Evolutionary conservation across 2,797 vertebrate genomes (phyloP).

Genomic region (Pseudochaenichthys georgianus): DNA sequence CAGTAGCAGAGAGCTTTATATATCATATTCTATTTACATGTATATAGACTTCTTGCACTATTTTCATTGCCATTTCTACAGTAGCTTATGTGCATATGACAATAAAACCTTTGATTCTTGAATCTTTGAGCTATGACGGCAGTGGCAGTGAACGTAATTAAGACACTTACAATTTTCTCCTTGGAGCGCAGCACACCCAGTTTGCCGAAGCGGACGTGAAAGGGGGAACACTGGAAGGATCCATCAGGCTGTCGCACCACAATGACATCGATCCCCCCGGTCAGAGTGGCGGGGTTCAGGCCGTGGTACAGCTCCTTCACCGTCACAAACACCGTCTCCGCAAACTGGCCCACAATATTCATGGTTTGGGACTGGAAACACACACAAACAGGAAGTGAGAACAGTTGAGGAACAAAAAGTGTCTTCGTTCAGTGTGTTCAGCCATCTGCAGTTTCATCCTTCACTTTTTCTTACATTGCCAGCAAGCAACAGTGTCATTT

Average conservation of each 20-base stretch:
- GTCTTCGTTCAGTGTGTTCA: slow-evolving; percentile 4
- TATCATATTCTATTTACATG: no score
- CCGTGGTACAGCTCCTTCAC: slow-evolving; percentile 93
- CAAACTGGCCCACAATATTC: slow-evolving; percentile 96
- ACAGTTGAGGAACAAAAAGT: background rate
- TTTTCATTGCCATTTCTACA: no score
- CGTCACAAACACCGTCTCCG: slow-evolving; percentile 91
- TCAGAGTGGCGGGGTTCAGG: slow-evolving; percentile 93
- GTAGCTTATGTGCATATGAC: no score
- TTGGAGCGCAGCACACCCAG: slow-evolving; percentile 93
- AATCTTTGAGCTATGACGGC: no score
- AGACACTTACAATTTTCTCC: slow-evolving; percentile 93
- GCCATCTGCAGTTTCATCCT: background rate
- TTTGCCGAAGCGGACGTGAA: slow-evolving; percentile 96
- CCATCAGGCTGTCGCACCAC: slow-evolving; percentile 93
- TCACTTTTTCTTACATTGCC: background rate
- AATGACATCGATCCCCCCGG: slow-evolving; percentile 93
- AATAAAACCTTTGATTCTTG: no score
- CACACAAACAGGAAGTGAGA: slow-evolving; percentile 28
- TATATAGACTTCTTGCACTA: no score
- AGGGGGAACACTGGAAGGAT: slow-evolving; percentile 94
- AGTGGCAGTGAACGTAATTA: background rate
- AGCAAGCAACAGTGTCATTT: background rate
- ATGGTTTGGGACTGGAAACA: slow-evolving; percentile 87
- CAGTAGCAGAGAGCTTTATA: background rate